Conservation (phyloP, 2,113 vertebrate species). For the Cromileptes altivelis region DNA sequence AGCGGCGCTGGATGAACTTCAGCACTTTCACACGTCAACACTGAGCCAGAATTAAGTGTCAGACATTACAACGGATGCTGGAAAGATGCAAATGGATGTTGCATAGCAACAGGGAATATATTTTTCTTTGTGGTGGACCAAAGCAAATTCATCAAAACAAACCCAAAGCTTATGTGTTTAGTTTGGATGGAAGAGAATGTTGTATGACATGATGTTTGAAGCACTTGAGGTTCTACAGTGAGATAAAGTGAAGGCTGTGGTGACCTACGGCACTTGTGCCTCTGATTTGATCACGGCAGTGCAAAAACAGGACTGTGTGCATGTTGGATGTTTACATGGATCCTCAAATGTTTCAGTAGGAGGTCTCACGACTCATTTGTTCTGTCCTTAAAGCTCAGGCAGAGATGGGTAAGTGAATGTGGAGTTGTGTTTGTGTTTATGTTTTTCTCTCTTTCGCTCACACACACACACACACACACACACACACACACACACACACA, state of each 20-base stretch:
- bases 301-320: not conserved
- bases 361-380: not conserved
- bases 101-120: conserved; percentile 50
- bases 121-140: conserved; percentile 12
- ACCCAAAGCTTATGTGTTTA: not conserved
- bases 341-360: not conserved
- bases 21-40: conserved; percentile 17
- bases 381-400: not conserved
- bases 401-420: not conserved
- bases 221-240: not conserved
- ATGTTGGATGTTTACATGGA: not conserved
- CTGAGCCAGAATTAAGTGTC: conserved; percentile 12
- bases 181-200: conserved; percentile 1
- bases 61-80: conserved; percentile 26
- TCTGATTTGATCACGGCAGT: not conserved
- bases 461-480: conserved; percentile 1
- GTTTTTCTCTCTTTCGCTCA: not conserved
- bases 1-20: conserved; percentile 25
- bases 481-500: conserved; percentile 1
- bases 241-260: not conserved
- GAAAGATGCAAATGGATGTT: conserved; percentile 35
- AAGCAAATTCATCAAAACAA: conserved; percentile 32
- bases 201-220: not conserved
- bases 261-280: not conserved
- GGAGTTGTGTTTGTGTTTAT: not conserved